Evolutionary conservation across 2,113 vertebrate genomes (phyloP), one percentile per base, ranked within the genome.

Genomic region (Serilophus lunatus): DNA sequence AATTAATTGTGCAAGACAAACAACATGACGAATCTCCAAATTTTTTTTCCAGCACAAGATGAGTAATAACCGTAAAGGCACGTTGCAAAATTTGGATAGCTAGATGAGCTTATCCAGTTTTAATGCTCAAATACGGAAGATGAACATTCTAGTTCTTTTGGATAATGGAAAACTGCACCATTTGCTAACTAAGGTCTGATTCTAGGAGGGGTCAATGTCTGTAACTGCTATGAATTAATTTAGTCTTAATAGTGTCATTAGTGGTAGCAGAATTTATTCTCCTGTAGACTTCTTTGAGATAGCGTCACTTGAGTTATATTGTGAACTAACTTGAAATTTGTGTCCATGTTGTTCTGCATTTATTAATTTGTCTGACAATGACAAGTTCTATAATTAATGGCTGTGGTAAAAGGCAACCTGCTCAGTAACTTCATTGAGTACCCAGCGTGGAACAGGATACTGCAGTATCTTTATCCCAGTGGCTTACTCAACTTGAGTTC

Each of bases 401-500:
- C 18, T 13, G 25, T 57, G 4, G 1, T 60, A 53, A 68, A 76
- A 85, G 18, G 8, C 44, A 26, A 76, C 35, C 13, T 64, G 42
- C 22, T 77, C 28, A n/a, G 54, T 36, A 88, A 36, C 12, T 80
- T 57, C n/a, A 26, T 33, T 65, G 25, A 76, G 20, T 7, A 7
- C 33, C 1, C 1, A 74, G 45, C 0, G 1, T 38, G 53, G 65
- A 63, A 28, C 19, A 23, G 17, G 31, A 7, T 65, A 4, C 70
- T 65, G 49, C 13, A 6, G 60, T 33, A 47, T 31, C 66, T 80
- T 36, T 40, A 19, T 3, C 13, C 18, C 28, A 11, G 5, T 38
- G 47, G 10, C 18, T 42, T 50, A 24, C 17, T 9, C n/a, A 38
- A 18, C 24, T n/a, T 15, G 25, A 64, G 38, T 45, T 74, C 38